phyloP scores from a whole-genome alignment of 2,797 vertebrate genomes.

The Limnodromus scolopaceus region DNA sequence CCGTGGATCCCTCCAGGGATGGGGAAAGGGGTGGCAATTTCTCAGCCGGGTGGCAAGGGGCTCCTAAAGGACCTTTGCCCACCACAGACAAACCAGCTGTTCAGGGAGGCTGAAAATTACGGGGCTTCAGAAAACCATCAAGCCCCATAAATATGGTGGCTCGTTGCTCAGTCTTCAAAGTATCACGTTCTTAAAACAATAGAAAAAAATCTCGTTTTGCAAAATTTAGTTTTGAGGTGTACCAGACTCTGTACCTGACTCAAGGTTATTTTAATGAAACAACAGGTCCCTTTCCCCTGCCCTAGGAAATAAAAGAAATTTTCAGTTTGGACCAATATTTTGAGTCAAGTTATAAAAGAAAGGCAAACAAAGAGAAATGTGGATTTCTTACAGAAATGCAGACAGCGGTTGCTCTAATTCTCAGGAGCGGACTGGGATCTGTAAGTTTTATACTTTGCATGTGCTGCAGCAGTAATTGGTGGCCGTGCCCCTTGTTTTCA shows the following conservation, averaged over 20 bases:
- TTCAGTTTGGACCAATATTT: neutral
- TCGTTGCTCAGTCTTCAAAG: neutral
- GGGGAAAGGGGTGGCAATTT: neutral
- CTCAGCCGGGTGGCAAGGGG: neutral
- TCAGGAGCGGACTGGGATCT: neutral
- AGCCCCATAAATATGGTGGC: neutral
- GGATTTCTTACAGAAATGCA: neutral
- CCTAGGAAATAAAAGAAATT: neutral
- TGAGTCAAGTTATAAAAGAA: neutral
- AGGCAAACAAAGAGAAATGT: neutral
- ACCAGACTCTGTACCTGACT: neutral
- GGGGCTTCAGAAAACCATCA: neutral
- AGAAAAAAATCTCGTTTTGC: neutral
- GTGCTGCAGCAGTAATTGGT: neutral
- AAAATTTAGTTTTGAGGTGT: neutral
- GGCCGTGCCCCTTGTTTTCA: slow-evolving; percentile 13
- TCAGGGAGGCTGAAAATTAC: neutral
- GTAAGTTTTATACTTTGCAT: neutral
- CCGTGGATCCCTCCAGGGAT: fast-evolving
- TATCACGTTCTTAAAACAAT: neutral
- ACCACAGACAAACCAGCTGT: neutral
- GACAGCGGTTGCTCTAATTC: neutral
- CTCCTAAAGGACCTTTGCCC: neutral
- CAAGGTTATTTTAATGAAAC: neutral
- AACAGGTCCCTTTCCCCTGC: neutral